Base-by-base conservation (phyloP, 2,888 invertebrate genomes). In the Rugalucina vietnamica region DNA sequence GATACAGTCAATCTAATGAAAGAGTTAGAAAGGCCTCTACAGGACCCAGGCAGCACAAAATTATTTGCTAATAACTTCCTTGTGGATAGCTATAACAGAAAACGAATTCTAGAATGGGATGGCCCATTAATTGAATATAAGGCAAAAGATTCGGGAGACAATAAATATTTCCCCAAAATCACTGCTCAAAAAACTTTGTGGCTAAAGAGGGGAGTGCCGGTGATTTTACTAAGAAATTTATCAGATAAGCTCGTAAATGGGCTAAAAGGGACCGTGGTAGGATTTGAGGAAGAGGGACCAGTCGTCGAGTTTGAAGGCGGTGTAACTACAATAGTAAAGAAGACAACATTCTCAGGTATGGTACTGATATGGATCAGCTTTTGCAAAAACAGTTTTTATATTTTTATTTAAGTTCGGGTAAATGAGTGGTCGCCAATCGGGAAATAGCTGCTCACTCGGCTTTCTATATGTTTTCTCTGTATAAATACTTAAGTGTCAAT, bases 181-280 rank as follows among this genome's bases (percentile, higher is more conserved):
- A 82, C 73, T 21, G 74, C 57, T 0, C 77, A 57, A 69, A 69
- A 43, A 39, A 74, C 69, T 10, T 18, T 78, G 29, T 78, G 77
- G 77, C 24, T 82, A 50, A 82, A 77, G 34, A 82, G 37, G 27
- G 32, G 75, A 34, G 77, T 65, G 5, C 75, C 50, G 34, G 80
- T 80, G 14, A 81, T 81, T 49, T 34, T 81, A 54, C 72, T 81
- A 60, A 43, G 81, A 34, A 81, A 81, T 29, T 34, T 81, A 27
- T 81, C 81, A 21, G 70, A 77, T 69, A n/a, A 60, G 32, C 34
- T 81, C 29, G 71, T 81, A n/a, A 81, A 81, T 50, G 75, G 76
- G 12, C 65, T 81, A n/a, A 34, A 34, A 74, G 79, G 79, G 5
- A 73, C 74, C 39, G 79, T 79, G 39, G 39, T 60, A 4, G 78